Base-by-base conservation (phyloP, 1,140 invertebrate species). In the Drosophila ogumai region DNA sequence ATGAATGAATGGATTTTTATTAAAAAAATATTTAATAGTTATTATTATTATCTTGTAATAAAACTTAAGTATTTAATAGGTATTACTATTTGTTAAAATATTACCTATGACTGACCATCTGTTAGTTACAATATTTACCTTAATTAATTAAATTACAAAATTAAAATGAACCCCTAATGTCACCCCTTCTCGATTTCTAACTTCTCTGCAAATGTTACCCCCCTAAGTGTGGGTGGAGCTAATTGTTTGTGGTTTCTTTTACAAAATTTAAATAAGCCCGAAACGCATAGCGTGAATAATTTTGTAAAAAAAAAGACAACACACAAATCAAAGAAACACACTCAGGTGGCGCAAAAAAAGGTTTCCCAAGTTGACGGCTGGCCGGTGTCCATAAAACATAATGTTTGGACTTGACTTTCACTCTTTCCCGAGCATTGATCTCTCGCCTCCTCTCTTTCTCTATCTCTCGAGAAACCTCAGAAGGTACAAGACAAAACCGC, bases 361-460 rank as follows among this genome's bases (percentile, higher is more conserved):
- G 66, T 72, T 66, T 58, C 66, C 68, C 31, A 72, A 46, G 63
- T 32, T 68, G 67, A 49, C 78, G 66, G 63, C 79, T 79, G 63
- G 17, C 55, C 34, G 50, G 22, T 57, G 60, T 19, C 79, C 82
- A 87, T 79, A 88, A 87, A 86, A 75, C 65, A 77, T 63, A 86
- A 61, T 77, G 74, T 68, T 76, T 74, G 78, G 78, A 73, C 82
- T 80, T 60, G 84, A 87, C 84, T 87, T 87, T 87, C 84, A 87
- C 84, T 87, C 80, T 88, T 84, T 44, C 58, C 52, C 67, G 84
- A 80, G 49, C 84, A 80, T 87, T 87, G 82, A 88, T 82, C 84
- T 86, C 28, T 41, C 52, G 31, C 38, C 44, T 10, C 28, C 38
- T 31, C 32, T 36, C 25, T 28, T 13, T 57, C 32, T 59, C 12